Percentiles rank a stretch among this genome's conserved stretches.
Conservation (phyloP, 1,140 invertebrate species). For the Drosophila gunungcola region DNA sequence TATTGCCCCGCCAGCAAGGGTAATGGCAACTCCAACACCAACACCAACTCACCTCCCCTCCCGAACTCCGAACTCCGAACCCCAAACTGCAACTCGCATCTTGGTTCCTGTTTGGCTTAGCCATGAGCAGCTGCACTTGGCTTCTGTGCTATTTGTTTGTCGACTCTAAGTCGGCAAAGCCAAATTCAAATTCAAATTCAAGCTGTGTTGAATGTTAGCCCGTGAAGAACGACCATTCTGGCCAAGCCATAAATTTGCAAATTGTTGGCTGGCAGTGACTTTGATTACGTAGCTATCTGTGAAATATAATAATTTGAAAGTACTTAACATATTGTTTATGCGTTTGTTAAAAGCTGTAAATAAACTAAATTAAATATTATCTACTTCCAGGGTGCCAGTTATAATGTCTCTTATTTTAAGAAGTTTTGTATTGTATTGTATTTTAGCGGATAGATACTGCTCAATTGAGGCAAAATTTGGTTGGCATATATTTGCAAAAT, state of each 20-base stretch:
- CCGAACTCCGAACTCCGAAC: not conserved
- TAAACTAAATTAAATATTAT: no score
- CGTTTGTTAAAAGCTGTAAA: not conserved
- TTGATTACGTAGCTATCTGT: constrained; percentile 18
- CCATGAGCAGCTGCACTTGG: constrained; percentile 50
- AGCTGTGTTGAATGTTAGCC: constrained; percentile 35
- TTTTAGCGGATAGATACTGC: no score
- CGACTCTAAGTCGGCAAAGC: constrained; percentile 60
- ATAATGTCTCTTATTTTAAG: no score
- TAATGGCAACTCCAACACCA: constrained; percentile 4
- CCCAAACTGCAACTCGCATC: not conserved
- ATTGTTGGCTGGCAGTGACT: constrained; percentile 33
- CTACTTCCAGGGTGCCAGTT: no score
- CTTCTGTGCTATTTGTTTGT: constrained; percentile 44
- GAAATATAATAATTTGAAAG: constrained; percentile 2
- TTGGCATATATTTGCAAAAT: no score
- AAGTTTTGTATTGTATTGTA: no score
- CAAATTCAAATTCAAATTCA: constrained; percentile 56
- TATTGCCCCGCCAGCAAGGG: constrained; percentile 32
- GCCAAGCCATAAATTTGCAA: constrained; percentile 33
- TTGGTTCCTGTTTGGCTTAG: constrained; percentile 35
- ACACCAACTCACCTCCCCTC: not conserved
- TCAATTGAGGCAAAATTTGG: no score
- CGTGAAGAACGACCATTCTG: constrained; percentile 32
- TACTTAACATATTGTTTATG: not conserved